phyloP scores from a whole-genome alignment of 2,113 vertebrate genomes.

The Colistium nudipinnis region DNA sequence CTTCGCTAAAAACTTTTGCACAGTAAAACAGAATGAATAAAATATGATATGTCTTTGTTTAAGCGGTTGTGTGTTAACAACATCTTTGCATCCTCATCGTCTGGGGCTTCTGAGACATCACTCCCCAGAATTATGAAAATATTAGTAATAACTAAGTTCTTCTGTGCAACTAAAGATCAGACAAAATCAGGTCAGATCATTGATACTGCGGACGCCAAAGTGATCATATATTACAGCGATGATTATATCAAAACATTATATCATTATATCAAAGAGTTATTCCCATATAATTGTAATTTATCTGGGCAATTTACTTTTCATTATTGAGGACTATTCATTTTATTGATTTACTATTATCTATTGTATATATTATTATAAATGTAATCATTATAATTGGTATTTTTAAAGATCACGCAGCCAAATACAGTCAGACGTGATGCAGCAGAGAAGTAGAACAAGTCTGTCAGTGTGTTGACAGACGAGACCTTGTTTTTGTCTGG shows the following conservation, averaged over 20 bases:
- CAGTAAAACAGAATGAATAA: neutral
- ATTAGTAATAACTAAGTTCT: neutral
- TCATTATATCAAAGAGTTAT: no score
- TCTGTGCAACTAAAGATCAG: no score
- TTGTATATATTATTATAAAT: no score
- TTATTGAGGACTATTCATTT: no score
- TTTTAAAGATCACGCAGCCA: neutral
- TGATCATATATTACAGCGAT: no score
- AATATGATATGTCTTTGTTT: neutral
- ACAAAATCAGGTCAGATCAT: no score
- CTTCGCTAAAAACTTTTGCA: constrained; percentile 13
- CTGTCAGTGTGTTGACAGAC: constrained; percentile 49
- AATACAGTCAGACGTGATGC: neutral
- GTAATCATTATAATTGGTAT: no score
- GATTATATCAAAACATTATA: no score
- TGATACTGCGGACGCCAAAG: no score
- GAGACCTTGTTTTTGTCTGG: constrained; percentile 69
- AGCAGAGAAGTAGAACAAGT: constrained; percentile 23
- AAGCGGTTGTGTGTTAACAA: neutral
- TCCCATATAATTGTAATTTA: no score
- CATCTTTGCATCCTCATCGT: neutral
- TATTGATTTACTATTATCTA: no score
- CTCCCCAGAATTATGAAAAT: neutral
- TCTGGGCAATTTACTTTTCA: no score
- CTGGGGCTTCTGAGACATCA: neutral